phyloP scores from a whole-genome alignment of 2,113 vertebrate genomes.

The Stictonetta naevosa region DNA sequence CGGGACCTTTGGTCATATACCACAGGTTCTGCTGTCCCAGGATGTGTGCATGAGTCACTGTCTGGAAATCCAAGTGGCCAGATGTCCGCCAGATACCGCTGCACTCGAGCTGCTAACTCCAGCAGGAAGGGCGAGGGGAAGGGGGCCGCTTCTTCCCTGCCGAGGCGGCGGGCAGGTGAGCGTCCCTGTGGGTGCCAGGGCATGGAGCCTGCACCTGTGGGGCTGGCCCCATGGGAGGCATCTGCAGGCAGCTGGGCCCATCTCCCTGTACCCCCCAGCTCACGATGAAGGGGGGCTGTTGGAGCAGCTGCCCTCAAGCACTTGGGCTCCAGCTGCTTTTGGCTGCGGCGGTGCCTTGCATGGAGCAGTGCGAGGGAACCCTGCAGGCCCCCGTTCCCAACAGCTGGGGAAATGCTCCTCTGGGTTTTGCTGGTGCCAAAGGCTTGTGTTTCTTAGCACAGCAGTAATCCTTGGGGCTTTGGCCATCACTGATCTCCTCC shows the following conservation, averaged over 20 bases:
- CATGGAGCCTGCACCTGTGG: neutral
- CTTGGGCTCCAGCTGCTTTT: slow-evolving; percentile 18
- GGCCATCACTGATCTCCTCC: neutral
- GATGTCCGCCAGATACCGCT: slow-evolving; percentile 18
- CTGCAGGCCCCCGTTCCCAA: neutral
- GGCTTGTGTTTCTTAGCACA: neutral
- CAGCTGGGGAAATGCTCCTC: neutral
- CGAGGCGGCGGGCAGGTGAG: neutral
- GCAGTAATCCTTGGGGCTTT: neutral
- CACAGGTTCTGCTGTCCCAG: slow-evolving; percentile 25
- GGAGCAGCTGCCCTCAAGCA: neutral
- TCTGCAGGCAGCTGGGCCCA: slow-evolving; percentile 24
- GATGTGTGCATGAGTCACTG: slow-evolving; percentile 42
- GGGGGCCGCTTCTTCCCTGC: accelerated
- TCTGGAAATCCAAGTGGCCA: slow-evolving; percentile 65
- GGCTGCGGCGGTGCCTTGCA: neutral
- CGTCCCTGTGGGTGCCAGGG: neutral
- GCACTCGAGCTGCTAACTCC: neutral
- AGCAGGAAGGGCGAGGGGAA: neutral
- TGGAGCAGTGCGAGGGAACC: slow-evolving; percentile 1
- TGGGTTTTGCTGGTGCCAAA: slow-evolving; percentile 8
- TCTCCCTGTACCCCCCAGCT: neutral
- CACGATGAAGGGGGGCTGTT: neutral
- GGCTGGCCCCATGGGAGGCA: neutral
- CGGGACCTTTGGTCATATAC: neutral